These are phyloP conservation scores for Helicoverpa assulta DNA, from an alignment of 2,888 invertebrate genomes.

Conservation along the genomic window DNA sequence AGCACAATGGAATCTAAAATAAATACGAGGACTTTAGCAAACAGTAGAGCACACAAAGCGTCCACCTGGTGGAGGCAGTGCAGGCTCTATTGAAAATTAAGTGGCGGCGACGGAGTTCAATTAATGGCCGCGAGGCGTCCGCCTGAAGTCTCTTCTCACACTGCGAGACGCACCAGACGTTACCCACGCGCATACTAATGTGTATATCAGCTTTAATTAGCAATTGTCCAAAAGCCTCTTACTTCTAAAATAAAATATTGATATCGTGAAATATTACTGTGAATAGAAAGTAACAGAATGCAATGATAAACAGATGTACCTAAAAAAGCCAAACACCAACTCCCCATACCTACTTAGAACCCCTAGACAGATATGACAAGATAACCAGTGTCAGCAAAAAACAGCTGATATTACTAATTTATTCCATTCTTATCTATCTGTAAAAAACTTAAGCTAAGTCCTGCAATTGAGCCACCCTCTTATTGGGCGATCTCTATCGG, in stretches of 20 bases:
- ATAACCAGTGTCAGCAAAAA: slow-evolving; percentile 19
- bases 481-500: slow-evolving; percentile 80
- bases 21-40: slow-evolving; percentile 89
- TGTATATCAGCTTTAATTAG: slow-evolving; percentile 10
- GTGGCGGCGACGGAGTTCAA: slow-evolving; percentile 81
- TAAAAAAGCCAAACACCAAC: too few species aligned
- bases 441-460: slow-evolving; percentile 45
- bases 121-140: slow-evolving; percentile 78
- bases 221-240: slow-evolving; percentile 19
- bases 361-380: too few species aligned
- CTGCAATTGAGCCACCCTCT: slow-evolving; percentile 64
- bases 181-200: slow-evolving; percentile 38
- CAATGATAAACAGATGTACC: too few species aligned
- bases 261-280: background rate
- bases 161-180: slow-evolving; percentile 44
- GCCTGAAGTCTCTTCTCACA: slow-evolving; percentile 63
- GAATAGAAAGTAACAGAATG: background rate
- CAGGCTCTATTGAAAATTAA: slow-evolving; percentile 82
- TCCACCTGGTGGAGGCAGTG: slow-evolving; percentile 81
- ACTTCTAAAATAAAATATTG: background rate
- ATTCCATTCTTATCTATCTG: slow-evolving; percentile 46
- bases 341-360: too few species aligned
- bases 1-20: slow-evolving; percentile 89
- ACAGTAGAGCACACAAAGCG: slow-evolving; percentile 85
- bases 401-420: slow-evolving; percentile 49